Percentiles rank a stretch among this genome's conserved stretches.
Conservation (phyloP, 2,797 vertebrate species). For the Odontamblyopus rebecca region DNA sequence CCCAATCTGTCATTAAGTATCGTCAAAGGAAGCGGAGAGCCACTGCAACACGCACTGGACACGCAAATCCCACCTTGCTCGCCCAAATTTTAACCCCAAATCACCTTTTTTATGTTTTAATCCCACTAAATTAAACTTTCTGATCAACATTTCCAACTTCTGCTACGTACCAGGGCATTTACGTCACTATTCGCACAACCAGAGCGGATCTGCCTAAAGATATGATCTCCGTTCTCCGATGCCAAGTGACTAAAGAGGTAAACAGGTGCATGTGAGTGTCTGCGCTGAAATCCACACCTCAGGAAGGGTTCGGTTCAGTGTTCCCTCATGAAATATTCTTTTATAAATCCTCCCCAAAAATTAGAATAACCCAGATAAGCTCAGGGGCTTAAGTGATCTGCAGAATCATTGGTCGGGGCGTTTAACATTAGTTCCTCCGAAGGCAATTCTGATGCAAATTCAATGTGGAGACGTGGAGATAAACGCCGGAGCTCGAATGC, state of each 20-base stretch:
- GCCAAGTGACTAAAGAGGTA: constrained; percentile 63
- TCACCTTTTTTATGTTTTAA: no score
- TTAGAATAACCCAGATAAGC: constrained; percentile 81
- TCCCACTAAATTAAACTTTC: constrained; percentile 31
- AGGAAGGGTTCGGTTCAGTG: constrained; percentile 67
- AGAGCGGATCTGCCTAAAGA: constrained; percentile 74
- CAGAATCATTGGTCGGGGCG: constrained; percentile 78
- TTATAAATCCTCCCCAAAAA: constrained; percentile 78
- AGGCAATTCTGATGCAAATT: constrained; percentile 81
- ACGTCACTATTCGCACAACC: constrained; percentile 64
- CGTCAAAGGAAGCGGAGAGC: no score
- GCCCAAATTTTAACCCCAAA: no score
- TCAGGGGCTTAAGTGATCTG: constrained; percentile 74
- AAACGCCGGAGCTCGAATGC: constrained; percentile 74
- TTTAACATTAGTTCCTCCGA: constrained; percentile 78
- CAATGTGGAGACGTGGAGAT: constrained; percentile 68
- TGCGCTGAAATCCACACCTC: constrained; percentile 65
- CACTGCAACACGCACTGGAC: no score
- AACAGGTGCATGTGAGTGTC: constrained; percentile 59
- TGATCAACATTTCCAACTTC: constrained; percentile 41
- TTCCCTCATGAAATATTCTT: constrained; percentile 76
- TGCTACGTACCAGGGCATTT: constrained; percentile 58
- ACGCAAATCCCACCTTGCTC: no score
- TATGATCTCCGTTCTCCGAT: constrained; percentile 64
- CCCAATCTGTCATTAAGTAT: no score